These are phyloP conservation scores for Enteromius thamalakanensis DNA, from an alignment of 2,797 vertebrate genomes.

Conservation along the genomic window DNA sequence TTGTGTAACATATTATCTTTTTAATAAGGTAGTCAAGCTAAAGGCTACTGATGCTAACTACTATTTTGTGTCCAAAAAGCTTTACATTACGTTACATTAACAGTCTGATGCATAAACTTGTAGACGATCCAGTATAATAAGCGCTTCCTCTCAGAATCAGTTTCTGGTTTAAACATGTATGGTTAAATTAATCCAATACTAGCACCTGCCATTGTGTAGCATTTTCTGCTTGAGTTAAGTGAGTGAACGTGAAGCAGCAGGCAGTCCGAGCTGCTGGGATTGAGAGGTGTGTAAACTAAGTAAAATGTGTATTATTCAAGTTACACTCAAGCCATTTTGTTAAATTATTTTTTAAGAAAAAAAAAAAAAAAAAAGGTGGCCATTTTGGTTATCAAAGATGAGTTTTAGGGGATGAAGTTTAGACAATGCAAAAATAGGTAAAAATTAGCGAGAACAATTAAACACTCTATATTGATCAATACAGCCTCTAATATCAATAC, in stretches of 20 bases:
- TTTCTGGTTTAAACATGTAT: background rate
- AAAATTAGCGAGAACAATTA: background rate
- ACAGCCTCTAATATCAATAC: background rate
- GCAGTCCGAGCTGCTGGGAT: too few relatives aligned
- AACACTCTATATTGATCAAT: background rate
- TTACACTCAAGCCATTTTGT: background rate
- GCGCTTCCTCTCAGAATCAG: background rate
- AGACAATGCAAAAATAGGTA: background rate
- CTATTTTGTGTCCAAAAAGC: background rate
- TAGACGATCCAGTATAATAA: background rate
- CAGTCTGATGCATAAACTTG: background rate
- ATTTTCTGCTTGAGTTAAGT: background rate
- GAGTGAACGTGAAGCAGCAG: background rate
- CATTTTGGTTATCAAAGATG: background rate
- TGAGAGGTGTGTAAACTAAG: background rate
- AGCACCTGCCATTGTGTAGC: background rate
- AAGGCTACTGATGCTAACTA: background rate
- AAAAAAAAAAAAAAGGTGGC: too few relatives aligned
- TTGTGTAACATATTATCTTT: background rate
- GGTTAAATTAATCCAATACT: too few relatives aligned
- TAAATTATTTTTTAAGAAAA: too few relatives aligned
- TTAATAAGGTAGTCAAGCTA: background rate
- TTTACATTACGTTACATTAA: background rate
- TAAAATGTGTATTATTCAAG: background rate
- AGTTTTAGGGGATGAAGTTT: background rate